Percentiles rank a stretch among this genome's conserved stretches.
Evolutionary conservation across 2,113 vertebrate species (phyloP).

Genomic region (Otis tarda): DNA sequence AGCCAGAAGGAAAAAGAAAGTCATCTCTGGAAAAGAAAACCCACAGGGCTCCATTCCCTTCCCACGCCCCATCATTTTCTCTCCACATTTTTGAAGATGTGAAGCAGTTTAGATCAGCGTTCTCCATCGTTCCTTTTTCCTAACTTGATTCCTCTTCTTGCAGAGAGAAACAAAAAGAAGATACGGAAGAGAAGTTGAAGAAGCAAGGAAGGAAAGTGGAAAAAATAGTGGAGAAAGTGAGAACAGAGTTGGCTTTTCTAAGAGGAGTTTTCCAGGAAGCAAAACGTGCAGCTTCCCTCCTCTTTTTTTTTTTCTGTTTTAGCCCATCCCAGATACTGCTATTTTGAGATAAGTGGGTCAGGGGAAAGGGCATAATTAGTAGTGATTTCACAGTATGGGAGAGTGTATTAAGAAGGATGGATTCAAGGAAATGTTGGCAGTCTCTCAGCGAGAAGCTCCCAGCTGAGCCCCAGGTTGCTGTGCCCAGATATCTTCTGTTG

Average conservation of each 20-base stretch:
- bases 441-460: background rate
- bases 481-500: background rate
- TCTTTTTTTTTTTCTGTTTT: background rate
- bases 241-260: slow-evolving; percentile 40
- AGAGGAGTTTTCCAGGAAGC: slow-evolving; percentile 10
- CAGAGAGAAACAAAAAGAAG: slow-evolving; percentile 64
- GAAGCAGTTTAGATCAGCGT: slow-evolving; percentile 21
- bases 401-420: background rate
- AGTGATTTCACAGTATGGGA: background rate
- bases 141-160: slow-evolving; percentile 57
- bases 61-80: slow-evolving; percentile 41
- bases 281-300: background rate
- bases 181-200: slow-evolving; percentile 50
- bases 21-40: slow-evolving; percentile 39
- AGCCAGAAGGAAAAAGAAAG: slow-evolving; percentile 44
- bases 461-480: background rate
- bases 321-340: background rate
- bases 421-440: background rate
- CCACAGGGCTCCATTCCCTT: slow-evolving; percentile 40
- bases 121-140: slow-evolving; percentile 24
- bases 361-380: background rate
- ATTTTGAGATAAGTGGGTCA: slow-evolving; percentile 12
- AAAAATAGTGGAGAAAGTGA: slow-evolving; percentile 57
- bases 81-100: slow-evolving; percentile 41
- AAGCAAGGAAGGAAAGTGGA: slow-evolving; percentile 28